Evolutionary conservation across 2,113 vertebrate species (phyloP).

Genomic region (Psittacus erithacus): DNA sequence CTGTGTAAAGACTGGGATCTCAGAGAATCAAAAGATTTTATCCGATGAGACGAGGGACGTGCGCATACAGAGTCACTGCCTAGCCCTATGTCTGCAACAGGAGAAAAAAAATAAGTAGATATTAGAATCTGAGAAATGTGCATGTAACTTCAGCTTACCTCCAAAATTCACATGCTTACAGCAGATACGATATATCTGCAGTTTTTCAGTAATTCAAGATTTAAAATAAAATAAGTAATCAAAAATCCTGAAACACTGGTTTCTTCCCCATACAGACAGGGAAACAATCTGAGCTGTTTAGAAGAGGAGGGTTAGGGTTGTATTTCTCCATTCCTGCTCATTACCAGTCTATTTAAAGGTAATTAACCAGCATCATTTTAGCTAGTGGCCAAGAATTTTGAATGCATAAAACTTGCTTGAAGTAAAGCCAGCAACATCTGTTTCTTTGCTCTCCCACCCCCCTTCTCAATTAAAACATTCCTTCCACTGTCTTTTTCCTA

Average conservation of each 20-base stretch:
- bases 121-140: not conserved
- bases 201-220: not conserved
- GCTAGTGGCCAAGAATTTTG: not conserved
- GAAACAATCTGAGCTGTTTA: not conserved
- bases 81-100: slow-evolving; percentile 89
- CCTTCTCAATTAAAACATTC: slow-evolving; percentile 52
- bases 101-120: not conserved
- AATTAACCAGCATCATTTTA: slow-evolving; percentile 47
- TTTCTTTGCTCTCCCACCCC: slow-evolving; percentile 12
- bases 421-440: slow-evolving; percentile 55
- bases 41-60: slow-evolving; percentile 90
- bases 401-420: slow-evolving; percentile 19
- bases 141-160: not conserved
- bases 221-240: not conserved
- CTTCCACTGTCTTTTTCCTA: slow-evolving; percentile 36
- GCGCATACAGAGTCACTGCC: slow-evolving; percentile 94
- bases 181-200: not conserved
- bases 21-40: slow-evolving; percentile 95
- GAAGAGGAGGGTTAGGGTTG: not conserved
- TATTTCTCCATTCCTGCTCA: not conserved
- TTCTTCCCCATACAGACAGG: not conserved
- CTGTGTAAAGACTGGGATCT: slow-evolving; percentile 88
- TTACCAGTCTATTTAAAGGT: slow-evolving; percentile 20
- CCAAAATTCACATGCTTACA: not conserved
- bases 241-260: not conserved